A percentile compares a stretch with the other conserved stretches of the same genome.
These are phyloP conservation scores for Denticeps clupeoides DNA, from an alignment of 2,797 vertebrate species.

Conservation along the genomic window DNA sequence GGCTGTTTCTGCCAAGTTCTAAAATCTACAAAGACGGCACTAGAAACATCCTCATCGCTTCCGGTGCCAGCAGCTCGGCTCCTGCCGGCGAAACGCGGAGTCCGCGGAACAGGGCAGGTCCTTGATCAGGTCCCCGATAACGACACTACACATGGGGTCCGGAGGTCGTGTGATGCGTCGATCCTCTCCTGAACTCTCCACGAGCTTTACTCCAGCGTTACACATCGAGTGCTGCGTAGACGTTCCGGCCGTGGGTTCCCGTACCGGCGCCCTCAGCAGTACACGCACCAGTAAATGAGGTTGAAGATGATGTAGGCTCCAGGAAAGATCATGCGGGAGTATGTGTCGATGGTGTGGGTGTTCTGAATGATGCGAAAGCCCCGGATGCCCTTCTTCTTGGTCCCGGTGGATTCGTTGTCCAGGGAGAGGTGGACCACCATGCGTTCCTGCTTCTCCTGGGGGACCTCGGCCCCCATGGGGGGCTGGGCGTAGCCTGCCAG, in stretches of 20 bases:
- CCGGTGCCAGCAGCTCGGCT: no score
- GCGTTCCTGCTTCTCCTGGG: constrained; percentile 71
- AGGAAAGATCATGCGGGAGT: constrained; percentile 87
- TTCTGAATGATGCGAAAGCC: constrained; percentile 78
- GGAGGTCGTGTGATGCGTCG: no score
- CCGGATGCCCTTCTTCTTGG: constrained; percentile 63
- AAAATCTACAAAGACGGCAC: no score
- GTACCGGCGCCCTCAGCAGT: constrained; percentile 72
- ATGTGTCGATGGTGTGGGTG: constrained; percentile 85
- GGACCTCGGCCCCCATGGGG: constrained; percentile 59
- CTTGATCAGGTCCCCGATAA: no score
- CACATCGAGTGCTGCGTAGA: no score
- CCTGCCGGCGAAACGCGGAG: no score
- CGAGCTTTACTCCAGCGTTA: no score
- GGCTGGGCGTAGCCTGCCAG: constrained; percentile 75
- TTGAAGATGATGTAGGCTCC: constrained; percentile 90
- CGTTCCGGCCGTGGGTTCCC: no score
- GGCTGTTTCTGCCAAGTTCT: no score
- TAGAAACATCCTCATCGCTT: no score
- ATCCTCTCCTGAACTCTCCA: constrained; percentile 21
- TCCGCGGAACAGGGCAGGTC: no score
- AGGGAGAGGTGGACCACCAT: constrained; percentile 75
- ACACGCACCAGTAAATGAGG: constrained; percentile 90
- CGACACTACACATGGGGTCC: no score
- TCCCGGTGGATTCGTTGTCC: constrained; percentile 61